Percentiles rank a stretch among this genome's conserved stretches.
phyloP scores from a whole-genome alignment of 2,113 vertebrate genomes.

The Hippocampus zosterae region DNA sequence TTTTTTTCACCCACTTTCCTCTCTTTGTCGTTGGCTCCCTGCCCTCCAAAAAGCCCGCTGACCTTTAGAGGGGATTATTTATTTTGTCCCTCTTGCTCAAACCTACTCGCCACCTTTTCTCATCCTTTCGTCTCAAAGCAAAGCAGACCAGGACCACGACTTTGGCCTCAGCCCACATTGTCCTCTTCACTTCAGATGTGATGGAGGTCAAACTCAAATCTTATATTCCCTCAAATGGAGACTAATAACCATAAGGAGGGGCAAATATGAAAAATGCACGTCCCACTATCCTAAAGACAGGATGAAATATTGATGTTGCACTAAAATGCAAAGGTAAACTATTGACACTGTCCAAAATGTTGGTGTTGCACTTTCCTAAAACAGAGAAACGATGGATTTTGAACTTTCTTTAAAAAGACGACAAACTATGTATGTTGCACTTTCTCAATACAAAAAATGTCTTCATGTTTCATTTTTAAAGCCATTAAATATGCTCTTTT shows the following conservation, averaged over 20 bases:
- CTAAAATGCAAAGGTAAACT: no score
- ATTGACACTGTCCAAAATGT: no score
- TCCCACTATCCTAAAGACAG: background rate
- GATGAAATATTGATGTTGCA: background rate
- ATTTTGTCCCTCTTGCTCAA: constrained; percentile 53
- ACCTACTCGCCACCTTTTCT: constrained; percentile 30
- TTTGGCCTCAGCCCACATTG: constrained; percentile 13
- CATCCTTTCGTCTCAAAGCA: constrained; percentile 34
- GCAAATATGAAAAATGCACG: no score
- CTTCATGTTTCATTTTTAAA: no score
- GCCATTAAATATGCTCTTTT: no score
- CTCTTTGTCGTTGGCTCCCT: constrained; percentile 20
- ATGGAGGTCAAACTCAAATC: constrained; percentile 2
- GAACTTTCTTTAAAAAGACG: no score
- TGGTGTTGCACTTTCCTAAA: no score
- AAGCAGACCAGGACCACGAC: constrained; percentile 20
- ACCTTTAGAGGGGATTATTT: constrained; percentile 69
- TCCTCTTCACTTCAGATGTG: background rate
- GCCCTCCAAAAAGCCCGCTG: constrained; percentile 45
- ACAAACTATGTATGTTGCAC: no score
- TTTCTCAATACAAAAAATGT: no score
- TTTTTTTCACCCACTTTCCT: constrained; percentile 6
- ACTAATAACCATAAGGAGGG: no score
- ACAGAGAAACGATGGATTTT: no score
- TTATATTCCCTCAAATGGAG: no score